Evolutionary conservation across 2,797 vertebrate species (phyloP).

Genomic region (Tiaroga cobitis): DNA sequence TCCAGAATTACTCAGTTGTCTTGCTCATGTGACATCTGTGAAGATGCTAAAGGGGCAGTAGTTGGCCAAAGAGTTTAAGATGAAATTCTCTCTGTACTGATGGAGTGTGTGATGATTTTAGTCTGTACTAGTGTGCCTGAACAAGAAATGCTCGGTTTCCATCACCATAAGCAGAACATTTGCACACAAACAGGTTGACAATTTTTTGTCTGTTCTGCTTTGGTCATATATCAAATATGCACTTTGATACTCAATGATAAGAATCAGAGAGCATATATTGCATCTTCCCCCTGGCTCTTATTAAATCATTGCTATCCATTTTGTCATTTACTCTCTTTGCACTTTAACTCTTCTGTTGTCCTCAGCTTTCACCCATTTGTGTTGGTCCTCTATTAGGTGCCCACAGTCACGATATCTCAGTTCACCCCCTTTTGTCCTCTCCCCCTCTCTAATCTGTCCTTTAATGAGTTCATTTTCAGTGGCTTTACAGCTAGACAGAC

Average conservation of each 20-base stretch:
- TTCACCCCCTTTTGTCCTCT: neutral
- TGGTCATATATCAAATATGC: neutral
- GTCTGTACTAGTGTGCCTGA: neutral
- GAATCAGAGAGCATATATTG: neutral
- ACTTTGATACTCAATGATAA: slow-evolving; percentile 7
- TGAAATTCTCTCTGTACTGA: neutral
- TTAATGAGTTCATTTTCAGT: slow-evolving; percentile 43
- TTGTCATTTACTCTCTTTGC: neutral
- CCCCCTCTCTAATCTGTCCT: slow-evolving; percentile 18
- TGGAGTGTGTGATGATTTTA: neutral
- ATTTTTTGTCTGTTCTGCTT: neutral
- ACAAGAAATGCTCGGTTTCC: neutral
- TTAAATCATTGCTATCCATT: neutral
- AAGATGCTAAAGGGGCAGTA: neutral
- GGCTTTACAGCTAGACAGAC: slow-evolving; percentile 33
- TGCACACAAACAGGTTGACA: neutral
- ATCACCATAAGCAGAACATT: neutral
- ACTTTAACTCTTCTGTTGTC: slow-evolving; percentile 10
- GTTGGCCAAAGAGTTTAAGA: neutral
- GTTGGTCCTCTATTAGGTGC: slow-evolving; percentile 20
- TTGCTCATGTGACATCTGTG: neutral
- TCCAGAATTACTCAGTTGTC: neutral
- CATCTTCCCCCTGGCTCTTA: neutral
- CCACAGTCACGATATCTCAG: slow-evolving; percentile 9
- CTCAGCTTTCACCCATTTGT: slow-evolving; percentile 5